Base-by-base conservation (phyloP, 2,888 invertebrate genomes). In the Cataglyphis altisquamis region DNA sequence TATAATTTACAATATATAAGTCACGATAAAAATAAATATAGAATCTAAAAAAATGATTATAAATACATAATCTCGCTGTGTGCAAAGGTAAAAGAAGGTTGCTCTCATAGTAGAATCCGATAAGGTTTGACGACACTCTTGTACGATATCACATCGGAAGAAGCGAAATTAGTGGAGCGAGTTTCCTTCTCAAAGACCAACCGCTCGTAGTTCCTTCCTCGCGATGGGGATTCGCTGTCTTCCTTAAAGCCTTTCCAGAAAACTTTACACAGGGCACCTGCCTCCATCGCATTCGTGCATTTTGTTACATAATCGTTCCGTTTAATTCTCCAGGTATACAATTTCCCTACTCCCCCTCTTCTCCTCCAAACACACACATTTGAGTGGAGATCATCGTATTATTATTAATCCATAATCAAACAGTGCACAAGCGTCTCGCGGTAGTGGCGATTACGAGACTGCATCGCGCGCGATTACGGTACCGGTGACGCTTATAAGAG, bases 151-250 rank as follows among this genome's bases (percentile, higher is more conserved):
- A 12, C 45, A 60, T 55, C 78, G 75, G 64, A 89, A 89, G 92
- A 90, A 92, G 89, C 87, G 75, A 84, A 92, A 89, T 91, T 91
- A 91, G 83, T 91, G 88, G 86, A 90, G 93, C 90, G 93, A 88
- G 92, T 92, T 89, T 93, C 93, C 93, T 82, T 89, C 72, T 70
- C 85, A 67, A 73, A 87, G 78, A 74, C 84, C 89, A 91, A 83
- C 86, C 90, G 90, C 63, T 90, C 91, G 91, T 80, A 92, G 92
- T 92, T 92, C 92, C 92, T 91, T 86, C 85, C 84, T 82, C 72
- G 63, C 68, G 41, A 68, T 62, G 64, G 83, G 88, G 21, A 83
- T 81, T 72, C 64, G 29, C 55, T 67, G 41, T 29, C 72, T 72
- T 70, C 52, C 29, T 45, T 12, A 68, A 36, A 36, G 57, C 25